These are phyloP conservation scores for Cheilosia pagana DNA, from an alignment of 2,888 invertebrate genomes.

Conservation along the genomic window DNA sequence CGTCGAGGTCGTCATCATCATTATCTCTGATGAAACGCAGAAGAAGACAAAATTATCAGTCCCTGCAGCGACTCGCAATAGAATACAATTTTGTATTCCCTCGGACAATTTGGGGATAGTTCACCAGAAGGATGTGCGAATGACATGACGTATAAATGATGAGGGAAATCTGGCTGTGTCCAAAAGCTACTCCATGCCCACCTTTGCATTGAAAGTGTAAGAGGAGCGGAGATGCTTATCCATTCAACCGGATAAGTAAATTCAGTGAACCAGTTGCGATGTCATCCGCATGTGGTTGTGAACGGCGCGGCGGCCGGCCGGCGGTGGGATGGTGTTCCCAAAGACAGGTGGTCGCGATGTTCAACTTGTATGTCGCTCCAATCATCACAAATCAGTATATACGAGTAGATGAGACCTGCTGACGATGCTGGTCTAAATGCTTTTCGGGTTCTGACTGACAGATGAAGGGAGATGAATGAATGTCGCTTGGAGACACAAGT, in stretches of 20 bases:
- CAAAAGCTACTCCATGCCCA: conserved; percentile 22
- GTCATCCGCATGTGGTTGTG: too few relatives aligned
- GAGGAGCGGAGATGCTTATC: conserved; percentile 51
- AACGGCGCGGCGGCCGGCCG: too few relatives aligned
- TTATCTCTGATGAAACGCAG: conserved; percentile 49
- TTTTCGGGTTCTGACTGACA: conserved; percentile 55
- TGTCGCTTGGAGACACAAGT: conserved; percentile 17
- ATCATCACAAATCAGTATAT: conserved; percentile 68
- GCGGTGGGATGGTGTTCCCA: conserved; percentile 17
- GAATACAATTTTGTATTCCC: conserved; percentile 54
- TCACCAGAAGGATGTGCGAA: conserved; percentile 46
- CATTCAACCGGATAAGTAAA: conserved; percentile 72
- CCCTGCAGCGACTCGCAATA: conserved; percentile 24
- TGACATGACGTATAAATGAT: conserved; percentile 63
- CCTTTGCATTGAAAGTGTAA: conserved; percentile 34
- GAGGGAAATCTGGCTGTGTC: conserved; percentile 20
- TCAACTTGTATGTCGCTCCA: conserved; percentile 34
- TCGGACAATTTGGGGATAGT: conserved; percentile 54
- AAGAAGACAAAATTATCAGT: conserved; percentile 62
- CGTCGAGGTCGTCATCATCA: conserved; percentile 25
- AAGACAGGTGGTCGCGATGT: conserved; percentile 65
- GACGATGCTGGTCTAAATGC: conserved; percentile 27
- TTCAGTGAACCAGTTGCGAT: conserved; percentile 72
- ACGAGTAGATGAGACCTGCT: conserved; percentile 5
- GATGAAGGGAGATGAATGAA: conserved; percentile 45